Conservation (phyloP, 2,888 invertebrate species). For the Lasius platythorax region DNA sequence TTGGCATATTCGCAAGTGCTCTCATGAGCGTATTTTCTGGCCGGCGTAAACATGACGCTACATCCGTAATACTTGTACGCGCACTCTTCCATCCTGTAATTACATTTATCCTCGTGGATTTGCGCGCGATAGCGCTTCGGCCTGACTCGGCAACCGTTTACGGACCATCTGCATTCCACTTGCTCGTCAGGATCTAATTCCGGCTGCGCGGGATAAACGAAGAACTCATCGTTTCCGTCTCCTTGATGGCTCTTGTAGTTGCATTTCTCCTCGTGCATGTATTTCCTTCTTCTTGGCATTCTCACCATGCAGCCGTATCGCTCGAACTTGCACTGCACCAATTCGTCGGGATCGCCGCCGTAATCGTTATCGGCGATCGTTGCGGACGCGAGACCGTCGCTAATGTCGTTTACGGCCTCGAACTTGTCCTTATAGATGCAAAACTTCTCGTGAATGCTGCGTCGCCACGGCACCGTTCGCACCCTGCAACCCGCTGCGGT, state of each 20-base stretch:
- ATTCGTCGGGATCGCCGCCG: slow-evolving; percentile 63
- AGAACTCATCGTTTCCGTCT: slow-evolving; percentile 42
- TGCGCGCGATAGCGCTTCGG: slow-evolving; percentile 72
- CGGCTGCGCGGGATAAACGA: slow-evolving; percentile 25
- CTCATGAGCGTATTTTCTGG: slow-evolving; percentile 74
- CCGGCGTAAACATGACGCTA: slow-evolving; percentile 63
- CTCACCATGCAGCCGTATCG: slow-evolving; percentile 79
- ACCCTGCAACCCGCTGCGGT: slow-evolving; percentile 77
- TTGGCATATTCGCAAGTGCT: slow-evolving; percentile 63
- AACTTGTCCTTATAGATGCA: slow-evolving; percentile 77
- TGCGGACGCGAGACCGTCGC: slow-evolving; percentile 42
- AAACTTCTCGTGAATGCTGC: slow-evolving; percentile 76
- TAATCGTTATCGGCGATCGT: slow-evolving; percentile 48
- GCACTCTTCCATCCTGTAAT: slow-evolving; percentile 79
- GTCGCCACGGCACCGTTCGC: slow-evolving; percentile 76
- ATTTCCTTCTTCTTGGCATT: slow-evolving; percentile 77
- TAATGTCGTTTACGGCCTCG: slow-evolving; percentile 46
- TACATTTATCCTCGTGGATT: slow-evolving; percentile 80
- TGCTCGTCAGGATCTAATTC: slow-evolving; percentile 75
- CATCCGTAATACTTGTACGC: slow-evolving; percentile 75
- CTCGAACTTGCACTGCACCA: slow-evolving; percentile 77
- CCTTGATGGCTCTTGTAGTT: slow-evolving; percentile 69
- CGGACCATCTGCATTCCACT: slow-evolving; percentile 78
- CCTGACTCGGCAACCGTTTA: slow-evolving; percentile 77
- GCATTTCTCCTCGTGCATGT: slow-evolving; percentile 77